These are phyloP conservation scores for Hemistola chrysoprasaria DNA, from an alignment of 2,888 invertebrate species.

Conservation along the genomic window DNA sequence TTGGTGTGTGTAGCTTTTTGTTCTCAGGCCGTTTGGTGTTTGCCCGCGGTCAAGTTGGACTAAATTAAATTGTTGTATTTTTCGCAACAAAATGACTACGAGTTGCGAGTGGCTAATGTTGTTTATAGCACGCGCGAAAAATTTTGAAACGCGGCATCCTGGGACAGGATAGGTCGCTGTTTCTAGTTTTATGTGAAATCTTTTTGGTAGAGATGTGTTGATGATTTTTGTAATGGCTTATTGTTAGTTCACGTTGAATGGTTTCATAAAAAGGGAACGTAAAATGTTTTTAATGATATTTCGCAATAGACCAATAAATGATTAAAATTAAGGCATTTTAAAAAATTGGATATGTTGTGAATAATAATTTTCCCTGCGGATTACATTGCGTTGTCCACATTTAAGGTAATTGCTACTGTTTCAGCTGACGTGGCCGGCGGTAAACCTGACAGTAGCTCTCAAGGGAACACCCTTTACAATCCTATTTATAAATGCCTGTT, in stretches of 20 bases:
- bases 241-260: no score
- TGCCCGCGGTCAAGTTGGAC: slow-evolving; percentile 70
- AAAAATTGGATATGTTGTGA: slow-evolving; percentile 76
- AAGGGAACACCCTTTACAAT: slow-evolving; percentile 72
- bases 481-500: slow-evolving; percentile 76
- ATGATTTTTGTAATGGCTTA: slow-evolving; percentile 15
- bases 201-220: slow-evolving; percentile 12
- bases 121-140: slow-evolving; percentile 28
- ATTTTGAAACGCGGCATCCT: slow-evolving; percentile 20
- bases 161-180: slow-evolving; percentile 22
- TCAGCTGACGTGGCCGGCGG: slow-evolving; percentile 73
- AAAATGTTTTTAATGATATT: no score
- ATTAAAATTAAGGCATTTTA: slow-evolving; percentile 58
- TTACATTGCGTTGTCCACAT: slow-evolving; percentile 76
- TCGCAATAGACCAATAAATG: neutral
- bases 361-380: slow-evolving; percentile 77
- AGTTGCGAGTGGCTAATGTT: slow-evolving; percentile 39
- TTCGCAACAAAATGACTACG: slow-evolving; percentile 67
- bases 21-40: slow-evolving; percentile 61
- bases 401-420: slow-evolving; percentile 80
- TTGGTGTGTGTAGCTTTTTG: slow-evolving; percentile 77
- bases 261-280: no score
- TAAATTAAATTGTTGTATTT: slow-evolving; percentile 80
- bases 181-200: slow-evolving; percentile 23
- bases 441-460: slow-evolving; percentile 73